Percentiles rank a stretch among this genome's conserved stretches.
These are phyloP conservation scores for Eupeodes luniger DNA, from an alignment of 2,888 invertebrate genomes.

Conservation along the genomic window DNA sequence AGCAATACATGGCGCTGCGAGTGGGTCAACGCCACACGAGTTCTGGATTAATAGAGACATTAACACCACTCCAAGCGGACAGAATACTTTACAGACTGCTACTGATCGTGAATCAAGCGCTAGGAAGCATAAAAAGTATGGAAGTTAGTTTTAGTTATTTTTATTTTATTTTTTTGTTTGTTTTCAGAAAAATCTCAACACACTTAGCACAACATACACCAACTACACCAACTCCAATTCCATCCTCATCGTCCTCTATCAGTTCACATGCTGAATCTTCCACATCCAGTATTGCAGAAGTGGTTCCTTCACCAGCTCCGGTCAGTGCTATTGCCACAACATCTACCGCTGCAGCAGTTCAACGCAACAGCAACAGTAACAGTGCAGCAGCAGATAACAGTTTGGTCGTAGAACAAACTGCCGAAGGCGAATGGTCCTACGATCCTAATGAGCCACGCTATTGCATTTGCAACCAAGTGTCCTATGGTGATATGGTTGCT, in stretches of 20 bases:
- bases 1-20: constrained; percentile 90
- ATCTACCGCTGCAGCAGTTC: constrained; percentile 39
- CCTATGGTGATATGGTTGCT: constrained; percentile 99
- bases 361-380: constrained; percentile 66
- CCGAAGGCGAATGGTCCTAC: constrained; percentile 94
- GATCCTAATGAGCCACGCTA: constrained; percentile 98
- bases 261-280: constrained; percentile 79
- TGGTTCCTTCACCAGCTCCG: constrained; percentile 52
- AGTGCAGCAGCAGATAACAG: constrained; percentile 78
- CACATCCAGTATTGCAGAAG: constrained; percentile 69
- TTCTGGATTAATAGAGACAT: constrained; percentile 90
- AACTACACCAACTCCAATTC: constrained; percentile 80
- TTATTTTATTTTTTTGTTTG: background rate
- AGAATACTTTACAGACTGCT: constrained; percentile 89
- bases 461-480: constrained; percentile 98
- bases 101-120: constrained; percentile 85
- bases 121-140: constrained; percentile 87
- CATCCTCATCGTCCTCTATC: constrained; percentile 81
- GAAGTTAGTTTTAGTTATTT: background rate
- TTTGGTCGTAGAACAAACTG: constrained; percentile 82
- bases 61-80: constrained; percentile 86
- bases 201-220: constrained; percentile 73
- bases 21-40: constrained; percentile 87
- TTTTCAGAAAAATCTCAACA: constrained; percentile 79
- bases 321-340: constrained; percentile 78